Percentiles rank a stretch among this genome's conserved stretches.
These are phyloP conservation scores for Porites rus DNA, from an alignment of 92 coral and sea anemone species.

Conservation along the genomic window DNA sequence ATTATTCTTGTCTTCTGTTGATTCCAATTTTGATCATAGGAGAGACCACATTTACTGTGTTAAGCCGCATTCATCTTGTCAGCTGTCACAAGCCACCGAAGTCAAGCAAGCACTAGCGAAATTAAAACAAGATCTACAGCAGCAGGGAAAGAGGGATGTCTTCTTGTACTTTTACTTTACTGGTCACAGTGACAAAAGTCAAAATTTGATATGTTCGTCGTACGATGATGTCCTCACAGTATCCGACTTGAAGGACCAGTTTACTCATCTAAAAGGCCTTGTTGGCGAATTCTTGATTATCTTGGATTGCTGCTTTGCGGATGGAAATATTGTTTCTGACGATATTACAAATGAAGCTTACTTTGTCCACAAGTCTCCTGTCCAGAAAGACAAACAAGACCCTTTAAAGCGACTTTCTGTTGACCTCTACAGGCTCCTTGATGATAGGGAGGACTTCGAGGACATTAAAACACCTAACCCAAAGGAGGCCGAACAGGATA, in stretches of 20 bases:
- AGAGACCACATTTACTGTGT: constrained; percentile 28
- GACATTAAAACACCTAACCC: background rate
- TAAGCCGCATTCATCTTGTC: background rate
- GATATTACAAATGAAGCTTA: background rate
- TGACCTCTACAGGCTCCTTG: background rate
- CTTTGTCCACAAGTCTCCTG: constrained; percentile 12
- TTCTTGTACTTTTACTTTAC: constrained; percentile 41
- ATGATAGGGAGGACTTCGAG: background rate
- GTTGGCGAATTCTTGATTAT: constrained; percentile 27
- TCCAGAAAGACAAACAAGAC: background rate
- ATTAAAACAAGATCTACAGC: background rate
- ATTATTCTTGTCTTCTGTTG: background rate
- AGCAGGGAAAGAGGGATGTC: constrained; percentile 25
- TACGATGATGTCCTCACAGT: constrained; percentile 19
- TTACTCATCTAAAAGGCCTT: background rate
- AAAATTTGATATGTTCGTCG: constrained; percentile 40
- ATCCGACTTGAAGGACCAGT: constrained; percentile 1
- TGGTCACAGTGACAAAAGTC: constrained; percentile 39
- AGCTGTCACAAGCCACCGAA: background rate
- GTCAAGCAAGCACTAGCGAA: background rate
- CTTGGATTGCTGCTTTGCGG: constrained; percentile 47
- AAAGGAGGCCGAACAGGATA: background rate
- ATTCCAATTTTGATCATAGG: background rate
- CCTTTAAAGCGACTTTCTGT: background rate
- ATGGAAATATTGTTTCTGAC: constrained; percentile 29